Evolutionary conservation across 2,113 vertebrate species (phyloP).

Genomic region (Neogobius melanostomus): DNA sequence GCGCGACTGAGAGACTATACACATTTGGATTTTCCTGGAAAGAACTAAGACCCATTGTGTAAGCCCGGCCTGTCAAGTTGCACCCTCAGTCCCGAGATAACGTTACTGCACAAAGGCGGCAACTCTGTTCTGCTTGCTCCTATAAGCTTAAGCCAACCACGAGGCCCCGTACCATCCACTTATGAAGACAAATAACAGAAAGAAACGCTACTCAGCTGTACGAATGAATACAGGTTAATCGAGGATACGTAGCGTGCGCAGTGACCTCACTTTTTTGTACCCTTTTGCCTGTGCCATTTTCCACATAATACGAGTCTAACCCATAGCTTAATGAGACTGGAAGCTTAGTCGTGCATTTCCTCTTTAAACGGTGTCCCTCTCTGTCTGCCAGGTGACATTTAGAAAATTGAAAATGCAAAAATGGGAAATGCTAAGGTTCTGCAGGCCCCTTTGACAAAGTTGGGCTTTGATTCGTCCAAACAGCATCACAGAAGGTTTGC

Average conservation of each 20-base stretch:
- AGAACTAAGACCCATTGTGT: neutral
- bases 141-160: neutral
- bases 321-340: neutral
- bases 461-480: neutral
- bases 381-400: conserved; percentile 25
- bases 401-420: conserved; percentile 27
- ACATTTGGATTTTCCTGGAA: neutral
- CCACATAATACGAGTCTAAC: neutral
- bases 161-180: neutral
- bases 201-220: neutral
- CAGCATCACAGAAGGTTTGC: neutral
- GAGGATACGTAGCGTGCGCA: neutral
- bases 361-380: neutral
- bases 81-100: neutral
- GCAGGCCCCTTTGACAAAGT: neutral
- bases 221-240: neutral
- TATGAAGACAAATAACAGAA: neutral
- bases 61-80: neutral
- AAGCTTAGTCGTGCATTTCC: neutral
- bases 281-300: neutral
- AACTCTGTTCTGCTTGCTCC: neutral
- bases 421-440: neutral
- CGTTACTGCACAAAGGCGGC: neutral
- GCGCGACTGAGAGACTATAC: no score
- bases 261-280: neutral